Base-by-base conservation (phyloP, 1,140 invertebrate genomes). In the Triops cancriformis region DNA sequence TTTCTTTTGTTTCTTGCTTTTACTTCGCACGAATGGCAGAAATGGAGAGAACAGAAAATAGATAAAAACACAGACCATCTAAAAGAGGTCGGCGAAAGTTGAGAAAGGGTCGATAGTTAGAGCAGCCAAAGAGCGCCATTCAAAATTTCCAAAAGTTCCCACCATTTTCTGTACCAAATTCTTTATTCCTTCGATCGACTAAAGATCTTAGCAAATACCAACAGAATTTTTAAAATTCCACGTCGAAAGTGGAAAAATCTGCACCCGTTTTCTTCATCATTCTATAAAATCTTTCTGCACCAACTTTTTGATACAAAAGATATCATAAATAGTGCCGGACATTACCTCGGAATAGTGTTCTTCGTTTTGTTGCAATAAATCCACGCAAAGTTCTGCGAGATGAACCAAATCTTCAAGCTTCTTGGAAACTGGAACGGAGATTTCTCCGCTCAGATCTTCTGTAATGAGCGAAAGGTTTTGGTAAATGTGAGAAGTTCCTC, bases 271-370 rank as follows among this genome's bases (percentile, higher is more conserved):
- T 37, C 31, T 37, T 37, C 31, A 7, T 4, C 7, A 37, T 37
- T n/a, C n/a, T n/a, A n/a, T n/a, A n/a, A n/a, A n/a, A n/a, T n/a
- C n/a, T n/a, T n/a, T n/a, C n/a, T n/a, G n/a, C n/a, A n/a, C n/a
- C n/a, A n/a, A n/a, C n/a, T n/a, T n/a, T n/a, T n/a, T n/a, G n/a
- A n/a, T n/a, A n/a, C n/a, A 37, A 2, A 2, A 37, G 31, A 37
- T 4, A 37, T n/a, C 51, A 64, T 1, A n/a, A 6, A 64, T 12
- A 64, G 9, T 64, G 18, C 51, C 14, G 6, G 51, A 64, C 80
- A 80, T 89, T 91, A 99, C 98, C 94, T 99, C 97, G 79, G 97
- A 96, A 87, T 99, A 98, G 86, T 99, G 96, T 85, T 99, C 98
- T 87, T 99, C 97, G 84, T 99, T 99, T 86, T 99, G 98, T 85